Conservation (phyloP, 2,797 vertebrate genomes). For the Enteromius viviparus region DNA sequence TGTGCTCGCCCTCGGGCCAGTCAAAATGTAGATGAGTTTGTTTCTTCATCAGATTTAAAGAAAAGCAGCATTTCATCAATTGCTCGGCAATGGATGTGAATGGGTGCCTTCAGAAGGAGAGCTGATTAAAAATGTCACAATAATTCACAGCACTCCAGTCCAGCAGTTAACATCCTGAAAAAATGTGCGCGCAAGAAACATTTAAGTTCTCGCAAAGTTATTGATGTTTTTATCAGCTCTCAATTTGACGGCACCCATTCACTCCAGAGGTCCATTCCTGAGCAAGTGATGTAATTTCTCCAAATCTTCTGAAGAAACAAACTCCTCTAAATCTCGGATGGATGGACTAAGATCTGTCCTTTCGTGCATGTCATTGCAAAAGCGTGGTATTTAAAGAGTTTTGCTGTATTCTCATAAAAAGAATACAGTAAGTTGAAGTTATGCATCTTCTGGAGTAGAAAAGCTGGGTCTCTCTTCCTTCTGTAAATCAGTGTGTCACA, state of each 20-base stretch:
- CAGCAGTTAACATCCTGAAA: not conserved
- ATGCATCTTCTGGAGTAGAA: not conserved
- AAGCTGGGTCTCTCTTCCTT: not conserved
- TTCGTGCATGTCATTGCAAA: not conserved
- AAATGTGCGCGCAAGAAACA: not conserved
- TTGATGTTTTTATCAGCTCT: not conserved
- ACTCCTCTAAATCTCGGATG: not conserved
- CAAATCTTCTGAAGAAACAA: not conserved
- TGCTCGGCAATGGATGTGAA: not conserved
- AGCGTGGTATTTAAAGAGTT: not conserved
- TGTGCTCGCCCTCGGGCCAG: not conserved
- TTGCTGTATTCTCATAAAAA: not conserved
- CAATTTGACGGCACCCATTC: not conserved
- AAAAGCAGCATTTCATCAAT: not conserved
- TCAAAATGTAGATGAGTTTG: not conserved
- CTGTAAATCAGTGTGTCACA: constrained; percentile 21
- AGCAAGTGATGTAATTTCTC: not conserved
- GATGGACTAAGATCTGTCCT: not conserved
- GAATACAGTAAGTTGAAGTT: not conserved
- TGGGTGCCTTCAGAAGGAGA: not conserved
- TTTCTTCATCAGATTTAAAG: not conserved
- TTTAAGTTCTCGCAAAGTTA: not conserved
- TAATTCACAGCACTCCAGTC: not conserved
- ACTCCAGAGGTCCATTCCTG: not conserved
- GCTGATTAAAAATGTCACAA: not conserved